A percentile compares a stretch with the other conserved stretches of the same genome.
Conservation (phyloP, 1,140 invertebrate genomes). For the Drosophila sp. region DNA sequence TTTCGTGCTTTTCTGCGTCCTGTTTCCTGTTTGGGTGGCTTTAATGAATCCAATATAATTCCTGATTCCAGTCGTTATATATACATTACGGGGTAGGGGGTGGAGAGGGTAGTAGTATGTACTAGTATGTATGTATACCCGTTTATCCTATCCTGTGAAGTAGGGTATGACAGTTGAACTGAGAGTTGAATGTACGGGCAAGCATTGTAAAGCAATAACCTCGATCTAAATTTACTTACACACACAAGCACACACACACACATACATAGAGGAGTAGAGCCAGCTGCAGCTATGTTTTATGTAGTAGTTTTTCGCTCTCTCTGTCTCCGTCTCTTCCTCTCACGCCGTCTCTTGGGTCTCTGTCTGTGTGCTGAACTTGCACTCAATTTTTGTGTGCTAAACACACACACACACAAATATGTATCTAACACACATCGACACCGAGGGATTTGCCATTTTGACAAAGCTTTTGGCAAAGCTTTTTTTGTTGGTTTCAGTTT, state of each 20-base stretch:
- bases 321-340: not conserved
- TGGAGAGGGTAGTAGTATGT: not conserved
- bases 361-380: conserved; percentile 69
- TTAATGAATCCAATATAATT: no score
- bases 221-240: conserved; percentile 81
- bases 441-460: conserved; percentile 10
- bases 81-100: not conserved
- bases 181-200: conserved; percentile 75
- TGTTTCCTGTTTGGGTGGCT: no score
- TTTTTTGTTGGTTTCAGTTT: conserved; percentile 13
- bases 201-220: conserved; percentile 80
- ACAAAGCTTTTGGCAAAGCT: conserved; percentile 48
- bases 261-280: conserved; percentile 17
- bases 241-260: conserved; percentile 58
- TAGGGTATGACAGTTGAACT: conserved; percentile 14
- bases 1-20: no score
- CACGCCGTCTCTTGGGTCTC: not conserved
- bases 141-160: not conserved
- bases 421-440: conserved; percentile 5
- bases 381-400: conserved; percentile 58
- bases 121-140: conserved; percentile 3
- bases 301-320: conserved; percentile 1
- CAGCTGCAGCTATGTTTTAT: conserved; percentile 39
- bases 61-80: no score
- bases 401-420: conserved; percentile 24